Conservation (phyloP, 2,113 vertebrate genomes). For the Heliornis fulica region DNA sequence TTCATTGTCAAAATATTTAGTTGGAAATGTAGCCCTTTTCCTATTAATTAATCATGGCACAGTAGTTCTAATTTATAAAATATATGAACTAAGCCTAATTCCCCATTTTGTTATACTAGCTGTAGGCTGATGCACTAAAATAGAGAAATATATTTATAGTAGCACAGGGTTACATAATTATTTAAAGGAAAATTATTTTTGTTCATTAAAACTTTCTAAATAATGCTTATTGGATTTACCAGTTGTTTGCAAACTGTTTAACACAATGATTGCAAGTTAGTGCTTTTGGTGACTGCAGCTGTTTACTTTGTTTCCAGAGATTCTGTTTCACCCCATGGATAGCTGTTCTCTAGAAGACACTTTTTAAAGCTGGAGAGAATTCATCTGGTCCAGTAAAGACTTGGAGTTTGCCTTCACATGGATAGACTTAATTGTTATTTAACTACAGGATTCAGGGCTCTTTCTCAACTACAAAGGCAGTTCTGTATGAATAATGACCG, state of each 20-base stretch:
- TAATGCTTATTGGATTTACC: not conserved
- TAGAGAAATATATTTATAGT: not conserved
- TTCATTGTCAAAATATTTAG: conserved; percentile 43
- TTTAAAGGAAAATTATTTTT: not conserved
- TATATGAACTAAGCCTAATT: not conserved
- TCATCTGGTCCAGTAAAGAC: not conserved
- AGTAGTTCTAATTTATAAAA: not conserved
- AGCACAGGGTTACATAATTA: not conserved
- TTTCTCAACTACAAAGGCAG: not conserved
- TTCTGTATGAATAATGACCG: not conserved
- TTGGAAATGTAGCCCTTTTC: conserved; percentile 4
- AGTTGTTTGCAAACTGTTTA: not conserved
- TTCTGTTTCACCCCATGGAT: not conserved
- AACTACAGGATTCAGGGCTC: not conserved
- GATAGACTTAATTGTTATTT: not conserved
- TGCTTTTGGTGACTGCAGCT: not conserved
- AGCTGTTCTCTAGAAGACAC: not conserved
- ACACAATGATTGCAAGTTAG: not conserved
- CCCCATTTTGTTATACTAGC: not conserved
- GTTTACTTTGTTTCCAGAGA: not conserved
- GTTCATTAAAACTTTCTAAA: not conserved
- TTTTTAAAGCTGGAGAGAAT: not conserved
- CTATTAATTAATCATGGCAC: conserved; percentile 46
- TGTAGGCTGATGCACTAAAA: not conserved
- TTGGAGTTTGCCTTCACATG: not conserved